Percentiles rank a stretch among this genome's conserved stretches.
Conservation (phyloP, 2,888 invertebrate genomes). For the Platycheirus albimanus region DNA sequence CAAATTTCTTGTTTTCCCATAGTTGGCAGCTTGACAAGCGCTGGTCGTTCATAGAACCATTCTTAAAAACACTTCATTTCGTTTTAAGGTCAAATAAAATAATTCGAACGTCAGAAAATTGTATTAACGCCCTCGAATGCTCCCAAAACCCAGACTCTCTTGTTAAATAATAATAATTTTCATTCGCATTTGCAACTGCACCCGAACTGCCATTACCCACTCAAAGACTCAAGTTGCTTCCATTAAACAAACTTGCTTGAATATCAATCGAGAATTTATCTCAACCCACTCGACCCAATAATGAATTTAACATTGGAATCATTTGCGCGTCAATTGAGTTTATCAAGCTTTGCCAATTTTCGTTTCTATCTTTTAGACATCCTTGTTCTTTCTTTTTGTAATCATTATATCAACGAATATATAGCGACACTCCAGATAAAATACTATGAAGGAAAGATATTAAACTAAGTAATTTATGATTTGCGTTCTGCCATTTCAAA, state of each 20-base stretch:
- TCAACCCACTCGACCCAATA: constrained; percentile 6
- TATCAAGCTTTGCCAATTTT: constrained; percentile 8
- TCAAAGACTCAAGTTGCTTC: background rate
- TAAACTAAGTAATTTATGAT: constrained; percentile 18
- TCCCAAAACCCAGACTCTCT: no score
- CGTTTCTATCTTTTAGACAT: background rate
- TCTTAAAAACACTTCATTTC: no score
- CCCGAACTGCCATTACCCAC: background rate
- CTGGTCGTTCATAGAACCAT: no score
- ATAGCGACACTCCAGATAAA: constrained; percentile 33
- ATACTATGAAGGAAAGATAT: background rate
- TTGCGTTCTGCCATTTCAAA: background rate
- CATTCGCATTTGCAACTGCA: no score
- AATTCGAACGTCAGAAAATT: no score
- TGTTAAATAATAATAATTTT: no score
- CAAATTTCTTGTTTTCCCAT: no score
- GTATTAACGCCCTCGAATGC: no score
- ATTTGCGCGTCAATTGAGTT: constrained; percentile 14
- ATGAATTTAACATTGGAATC: constrained; percentile 14
- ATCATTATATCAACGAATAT: constrained; percentile 25
- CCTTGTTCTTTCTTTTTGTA: background rate
- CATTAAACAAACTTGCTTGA: background rate
- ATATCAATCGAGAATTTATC: background rate
- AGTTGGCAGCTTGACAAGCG: no score
- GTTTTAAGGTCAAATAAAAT: no score